phyloP scores from a whole-genome alignment of 2,113 vertebrate species.

The Salvelinus namaycush region DNA sequence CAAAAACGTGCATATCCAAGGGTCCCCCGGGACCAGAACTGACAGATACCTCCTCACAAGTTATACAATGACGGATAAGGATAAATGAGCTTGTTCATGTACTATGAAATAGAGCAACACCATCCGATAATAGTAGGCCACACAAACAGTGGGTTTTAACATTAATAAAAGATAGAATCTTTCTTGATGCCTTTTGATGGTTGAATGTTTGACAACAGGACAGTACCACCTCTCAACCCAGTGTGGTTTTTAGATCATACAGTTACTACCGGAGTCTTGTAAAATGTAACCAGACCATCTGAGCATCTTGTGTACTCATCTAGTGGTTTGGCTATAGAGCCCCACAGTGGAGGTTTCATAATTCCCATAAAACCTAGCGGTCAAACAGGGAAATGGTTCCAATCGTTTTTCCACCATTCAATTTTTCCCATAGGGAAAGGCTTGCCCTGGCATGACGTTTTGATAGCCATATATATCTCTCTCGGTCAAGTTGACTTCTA shows the following conservation, averaged over 20 bases:
- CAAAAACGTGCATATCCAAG: slow-evolving; percentile 59
- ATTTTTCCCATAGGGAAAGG: too few species aligned
- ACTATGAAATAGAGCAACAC: slow-evolving; percentile 66
- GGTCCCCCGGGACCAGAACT: slow-evolving; percentile 65
- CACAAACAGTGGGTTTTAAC: slow-evolving; percentile 9
- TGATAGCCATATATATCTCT: too few species aligned
- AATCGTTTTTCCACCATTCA: too few species aligned
- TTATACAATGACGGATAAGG: slow-evolving; percentile 71
- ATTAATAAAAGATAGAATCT: neutral
- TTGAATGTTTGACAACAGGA: neutral
- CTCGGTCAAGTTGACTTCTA: too few species aligned
- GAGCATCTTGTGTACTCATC: slow-evolving; percentile 36
- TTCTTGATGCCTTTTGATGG: neutral
- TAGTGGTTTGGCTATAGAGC: neutral
- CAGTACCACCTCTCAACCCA: neutral
- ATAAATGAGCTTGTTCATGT: slow-evolving; percentile 72
- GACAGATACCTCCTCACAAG: slow-evolving; percentile 69
- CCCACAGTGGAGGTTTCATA: too few species aligned
- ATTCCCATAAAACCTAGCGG: too few species aligned
- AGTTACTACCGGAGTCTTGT: neutral
- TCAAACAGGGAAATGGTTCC: too few species aligned
- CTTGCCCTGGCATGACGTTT: too few species aligned
- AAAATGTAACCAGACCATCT: neutral
- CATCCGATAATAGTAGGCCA: slow-evolving; percentile 52
- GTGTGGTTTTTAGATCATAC: neutral